Base-by-base conservation (phyloP, 2,888 invertebrate species). In the Volucella inflata region DNA sequence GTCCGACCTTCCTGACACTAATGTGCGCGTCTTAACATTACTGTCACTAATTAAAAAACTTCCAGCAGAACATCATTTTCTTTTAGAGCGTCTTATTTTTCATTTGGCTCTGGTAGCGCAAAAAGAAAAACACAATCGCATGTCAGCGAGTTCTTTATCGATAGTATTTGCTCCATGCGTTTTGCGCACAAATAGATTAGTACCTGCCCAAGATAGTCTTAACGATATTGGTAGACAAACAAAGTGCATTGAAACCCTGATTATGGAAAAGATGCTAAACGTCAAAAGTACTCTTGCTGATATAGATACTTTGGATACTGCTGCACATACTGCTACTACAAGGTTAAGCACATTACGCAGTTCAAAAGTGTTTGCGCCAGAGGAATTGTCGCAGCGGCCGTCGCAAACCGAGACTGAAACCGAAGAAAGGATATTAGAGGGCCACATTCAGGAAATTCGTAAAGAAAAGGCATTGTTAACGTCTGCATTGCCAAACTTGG, bases 101-200 rank as follows among this genome's bases (percentile, higher is more conserved):
- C 98, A 98, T 92, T 93, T 98, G 89, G 97, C 98, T 44, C 94
- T 98, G 89, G 97, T 98, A 16, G 97, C 98, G 0, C 93, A 96
- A 40, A 95, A 97, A 89, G 98, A 98, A 92, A 94, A 96, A 87
- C 96, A 95, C 87, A 98, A 98, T 93, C 93, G 97, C 88, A 98
- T 98, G 98, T 97, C 97, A 74, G 95, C 98, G 0, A 96, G 96
- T 90, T 97, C 97, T 68, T 93, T 98, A 88, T 97, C 98, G 67
- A 98, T 98, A 88, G 97, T 98, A 87, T 98, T 98, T 93, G 98
- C 98, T 53, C 98, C 98, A 60, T 98, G 98, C 92, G 96, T 98
- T 82, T 93, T 98, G 87, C 94, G 98, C 89, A 97, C 98, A 87
- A 97, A 96, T 92, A 96, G 97, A 91, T 93, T 95, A 87, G 94